Base-by-base conservation (phyloP, 2,797 vertebrate genomes). In the Thunnus albacares region DNA sequence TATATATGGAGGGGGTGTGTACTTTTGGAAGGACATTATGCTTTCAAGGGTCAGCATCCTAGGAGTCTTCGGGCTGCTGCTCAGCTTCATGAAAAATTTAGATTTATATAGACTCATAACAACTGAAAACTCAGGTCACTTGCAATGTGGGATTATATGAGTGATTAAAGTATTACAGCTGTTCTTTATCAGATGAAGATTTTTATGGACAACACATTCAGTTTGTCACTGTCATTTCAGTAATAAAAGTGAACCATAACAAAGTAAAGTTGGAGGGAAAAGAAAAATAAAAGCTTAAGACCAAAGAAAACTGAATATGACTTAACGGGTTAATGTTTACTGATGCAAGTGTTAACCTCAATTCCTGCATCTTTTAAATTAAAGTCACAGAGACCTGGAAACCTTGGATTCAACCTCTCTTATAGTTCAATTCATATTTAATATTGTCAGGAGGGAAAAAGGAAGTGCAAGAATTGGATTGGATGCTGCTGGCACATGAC, bases 71-170 rank as follows among this genome's bases (percentile, higher is more conserved):
- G 77, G 71, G 22, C 51, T 80, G 79, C 72, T 71, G 53, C 28
- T 77, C 35, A 28, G n/a, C 57, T 62, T 82, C 79, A 80, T 87
- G 28, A 30, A 30, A 30, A 30, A 30, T 86, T 82, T 75, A 89
- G 79, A 79, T 84, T 63, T 72, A 59, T 62, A 65, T 56, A 51
- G 24, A 24, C 24, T 24, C 24, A 24, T 24, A 24, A 24, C 24
- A 24, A 24, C 24, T 24, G 24, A 24, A 24, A 24, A 24, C 24
- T 45, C 43, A 1, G 13, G 43, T 43, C 41, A 43, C 11, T 12
- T 43, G 28, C 3, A 30, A 35, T 35, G 33, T 5, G 2, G 43
- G 14, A 15, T 45, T 45, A 45, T 45, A 3, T 45, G 14, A 45
- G 43, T 45, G 28, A 30, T 30, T 3, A 30, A 3, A 30, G 43